These are phyloP conservation scores for Bufo bufo DNA, from an alignment of 2,113 vertebrate genomes.

Conservation along the genomic window DNA sequence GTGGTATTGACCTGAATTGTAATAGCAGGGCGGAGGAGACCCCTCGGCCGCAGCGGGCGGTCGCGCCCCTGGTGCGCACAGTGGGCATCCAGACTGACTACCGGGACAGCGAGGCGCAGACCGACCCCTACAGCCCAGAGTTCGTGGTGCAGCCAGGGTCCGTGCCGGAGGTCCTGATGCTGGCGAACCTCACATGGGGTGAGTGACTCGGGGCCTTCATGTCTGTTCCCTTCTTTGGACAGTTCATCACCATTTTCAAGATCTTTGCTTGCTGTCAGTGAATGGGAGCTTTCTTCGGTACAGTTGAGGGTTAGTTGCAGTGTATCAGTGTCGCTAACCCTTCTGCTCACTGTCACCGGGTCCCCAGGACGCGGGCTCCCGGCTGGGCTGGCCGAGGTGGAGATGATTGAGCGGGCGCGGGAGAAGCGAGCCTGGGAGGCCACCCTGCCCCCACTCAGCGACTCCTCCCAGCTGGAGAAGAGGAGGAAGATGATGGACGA, in stretches of 20 bases:
- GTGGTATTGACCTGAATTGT: not conserved
- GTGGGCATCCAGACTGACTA: constrained; percentile 91
- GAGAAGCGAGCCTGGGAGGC: constrained; percentile 86
- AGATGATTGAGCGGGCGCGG: constrained; percentile 86
- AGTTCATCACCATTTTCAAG: not conserved
- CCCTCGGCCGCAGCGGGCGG: not conserved
- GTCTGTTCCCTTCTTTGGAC: not conserved
- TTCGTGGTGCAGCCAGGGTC: constrained; percentile 76
- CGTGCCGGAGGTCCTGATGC: constrained; percentile 83
- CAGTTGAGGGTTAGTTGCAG: not conserved
- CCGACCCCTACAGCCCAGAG: constrained; percentile 88
- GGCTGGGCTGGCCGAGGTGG: constrained; percentile 85
- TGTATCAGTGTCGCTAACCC: not conserved
- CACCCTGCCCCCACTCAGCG: constrained; percentile 78
- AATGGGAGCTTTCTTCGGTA: not conserved
- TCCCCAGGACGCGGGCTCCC: constrained; percentile 87
- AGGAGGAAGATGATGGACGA: constrained; percentile 87
- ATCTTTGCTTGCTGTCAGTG: not conserved
- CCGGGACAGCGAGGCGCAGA: constrained; percentile 90
- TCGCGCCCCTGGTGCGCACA: constrained; percentile 65
- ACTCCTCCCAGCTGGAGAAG: constrained; percentile 73
- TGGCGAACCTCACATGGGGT: constrained; percentile 90
- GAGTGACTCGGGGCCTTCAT: constrained; percentile 44
- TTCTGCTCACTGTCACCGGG: constrained; percentile 36
- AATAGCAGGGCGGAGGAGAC: constrained; percentile 19